Evolutionary conservation across 1,140 invertebrate genomes (phyloP), one percentile per base, ranked within the genome.

Genomic region (Aphaenogaster floridana): DNA sequence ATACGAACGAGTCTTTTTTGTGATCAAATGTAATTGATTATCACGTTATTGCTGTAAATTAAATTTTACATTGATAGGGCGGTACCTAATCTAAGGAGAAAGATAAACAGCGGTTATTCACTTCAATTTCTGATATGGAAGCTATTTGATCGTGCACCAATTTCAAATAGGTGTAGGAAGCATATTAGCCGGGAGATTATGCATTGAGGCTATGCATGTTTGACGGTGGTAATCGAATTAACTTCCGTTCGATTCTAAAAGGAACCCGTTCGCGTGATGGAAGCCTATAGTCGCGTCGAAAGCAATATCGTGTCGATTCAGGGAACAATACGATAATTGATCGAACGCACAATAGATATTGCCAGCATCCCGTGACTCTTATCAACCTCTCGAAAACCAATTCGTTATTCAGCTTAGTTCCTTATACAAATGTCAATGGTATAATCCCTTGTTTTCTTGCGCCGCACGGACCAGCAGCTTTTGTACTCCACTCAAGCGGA

Each of bases 301-400:
- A 74, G 80, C 68, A 83, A 83, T 83, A 83, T 71, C 80, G 54
- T 76, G 80, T 84, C 80, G 54, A 84, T 84, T 64, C 69, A 34
- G 42, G 45, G 13, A 84, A 84, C 80, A 76, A 84, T 84, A 76
- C 54, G 69, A 39, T 84, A 84, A 84, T 84, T 84, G 80, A 84
- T 76, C 69, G 52, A 48, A 84, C 54, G 69, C n/a, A 84, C 69
- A 76, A 84, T 76, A 61, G 42, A 61, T 61, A 84, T 50, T 61
- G 42, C 80, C 52, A 74, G 68, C 69, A 61, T 36, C 28, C 42
- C 54, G 28, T 54, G 13, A 39, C 54, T 71, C 54, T 84, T 61
- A 84, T 84, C 80, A 39, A 64, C 8, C 54, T 28, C 68, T 74
- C 54, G 69, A 74, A 84, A 61, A 84, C 28, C 69, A 71, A 84